Conservation (phyloP, 2,888 invertebrate species). For the Anoncus sp. region DNA sequence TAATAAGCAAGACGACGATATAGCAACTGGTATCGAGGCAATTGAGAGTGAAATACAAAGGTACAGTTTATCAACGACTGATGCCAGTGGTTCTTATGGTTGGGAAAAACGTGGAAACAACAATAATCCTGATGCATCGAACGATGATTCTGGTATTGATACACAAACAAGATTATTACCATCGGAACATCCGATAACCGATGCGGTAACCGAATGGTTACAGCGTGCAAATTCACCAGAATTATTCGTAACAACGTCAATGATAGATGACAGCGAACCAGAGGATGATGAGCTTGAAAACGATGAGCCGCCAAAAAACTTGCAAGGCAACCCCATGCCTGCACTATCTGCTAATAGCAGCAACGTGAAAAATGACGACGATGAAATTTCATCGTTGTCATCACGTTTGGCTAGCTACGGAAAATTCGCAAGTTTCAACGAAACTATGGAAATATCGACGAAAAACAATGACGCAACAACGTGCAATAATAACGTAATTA, state of each 20-base stretch:
- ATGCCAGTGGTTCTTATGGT: constrained; percentile 1
- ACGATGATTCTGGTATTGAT: constrained; percentile 79
- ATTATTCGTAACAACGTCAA: constrained; percentile 74
- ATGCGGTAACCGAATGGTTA: constrained; percentile 87
- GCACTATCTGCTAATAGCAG: constrained; percentile 83
- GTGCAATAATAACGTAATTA: constrained; percentile 58
- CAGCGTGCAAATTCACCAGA: constrained; percentile 80
- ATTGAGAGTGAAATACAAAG: constrained; percentile 54
- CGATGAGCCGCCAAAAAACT: constrained; percentile 84
- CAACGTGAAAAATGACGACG: constrained; percentile 70
- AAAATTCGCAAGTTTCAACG: constrained; percentile 75
- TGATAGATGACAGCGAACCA: constrained; percentile 61
- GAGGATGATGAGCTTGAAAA: constrained; percentile 71
- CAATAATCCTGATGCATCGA: constrained; percentile 65
- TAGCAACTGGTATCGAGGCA: constrained; percentile 62
- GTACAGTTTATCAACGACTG: constrained; percentile 51
- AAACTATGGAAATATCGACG: constrained; percentile 1
- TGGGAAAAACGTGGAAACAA: constrained; percentile 33
- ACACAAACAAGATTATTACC: constrained; percentile 70
- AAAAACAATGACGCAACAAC: constrained; percentile 50
- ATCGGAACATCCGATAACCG: constrained; percentile 84
- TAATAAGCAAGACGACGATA: no score
- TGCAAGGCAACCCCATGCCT: constrained; percentile 85
- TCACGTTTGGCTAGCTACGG: constrained; percentile 75
- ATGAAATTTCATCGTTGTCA: constrained; percentile 55